Base-by-base conservation (phyloP, 2,888 invertebrate species). In the Eremobia ochroleuca region DNA sequence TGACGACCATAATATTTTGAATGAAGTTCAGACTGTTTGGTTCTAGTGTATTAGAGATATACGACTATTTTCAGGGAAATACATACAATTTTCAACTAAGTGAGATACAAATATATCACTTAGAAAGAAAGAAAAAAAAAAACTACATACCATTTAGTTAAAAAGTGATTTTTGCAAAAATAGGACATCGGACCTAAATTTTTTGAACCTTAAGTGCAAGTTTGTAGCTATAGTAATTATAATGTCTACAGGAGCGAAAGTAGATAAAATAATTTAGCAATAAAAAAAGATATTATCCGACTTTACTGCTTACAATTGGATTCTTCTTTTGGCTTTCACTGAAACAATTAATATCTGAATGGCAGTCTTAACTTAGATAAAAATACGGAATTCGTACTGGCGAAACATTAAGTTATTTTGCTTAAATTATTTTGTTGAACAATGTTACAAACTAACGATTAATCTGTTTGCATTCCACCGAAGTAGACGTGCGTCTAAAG, bases 401-500 rank as follows among this genome's bases (percentile, higher is more conserved):
- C 11, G 31, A 80, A 77, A 59, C n/a, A 61, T 66, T 55, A 73
- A 46, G 15, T 55, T 62, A 46, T 71, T 65, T 59, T 18, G 8
- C 31, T 55, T 55, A 43, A 64, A 75, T 68, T 65, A 40, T 79
- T 79, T 61, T 55, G 58, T 34, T 28, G 6, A 34, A 69, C 34
- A 59, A 59, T 72, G 49, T 64, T 64, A 52, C 61, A 64, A 62
- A 72, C 61, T 0, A 37, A 71, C 21, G 21, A 81, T 72, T 71
- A 55, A 70, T 85, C 28, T 68, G 67, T 74, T 81, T 21, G 58
- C 69, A 82, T 69, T 81, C 65, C 65, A 46, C 13, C 15, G 52
- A 55, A 43, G 28, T 49, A 69, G 31, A 37, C 31, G 28, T 49
- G 40, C 58, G 25, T 28, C 49, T 58, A n/a, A 52, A 81, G 59